These are phyloP conservation scores for Xiphydria camelus DNA, from an alignment of 2,888 invertebrate genomes.

Conservation along the genomic window DNA sequence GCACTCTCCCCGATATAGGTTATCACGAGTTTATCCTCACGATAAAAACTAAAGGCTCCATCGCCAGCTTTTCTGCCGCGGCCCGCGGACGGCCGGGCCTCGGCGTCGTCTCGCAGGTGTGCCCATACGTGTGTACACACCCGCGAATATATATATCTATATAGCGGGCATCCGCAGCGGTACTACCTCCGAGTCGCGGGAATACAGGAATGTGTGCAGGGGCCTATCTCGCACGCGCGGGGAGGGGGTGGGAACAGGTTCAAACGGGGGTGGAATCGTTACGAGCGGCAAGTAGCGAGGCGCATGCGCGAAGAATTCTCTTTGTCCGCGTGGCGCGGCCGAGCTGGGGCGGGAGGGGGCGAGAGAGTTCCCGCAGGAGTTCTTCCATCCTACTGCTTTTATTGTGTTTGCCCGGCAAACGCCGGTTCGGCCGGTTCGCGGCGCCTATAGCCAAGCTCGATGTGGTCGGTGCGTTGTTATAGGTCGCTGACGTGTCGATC, in stretches of 20 bases:
- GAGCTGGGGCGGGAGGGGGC: constrained; percentile 7
- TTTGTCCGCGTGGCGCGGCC: constrained; percentile 43
- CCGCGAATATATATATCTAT: constrained; percentile 2
- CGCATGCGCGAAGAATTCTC: constrained; percentile 48
- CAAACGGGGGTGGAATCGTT: constrained; percentile 48
- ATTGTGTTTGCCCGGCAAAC: constrained; percentile 33
- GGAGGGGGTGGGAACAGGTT: constrained; percentile 30
- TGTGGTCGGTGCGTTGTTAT: background rate
- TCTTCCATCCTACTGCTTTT: constrained; percentile 47
- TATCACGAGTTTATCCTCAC: constrained; percentile 53
- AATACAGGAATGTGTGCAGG: background rate
- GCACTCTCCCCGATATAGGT: constrained; percentile 44
- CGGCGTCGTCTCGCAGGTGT: constrained; percentile 8
- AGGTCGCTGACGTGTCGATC: background rate
- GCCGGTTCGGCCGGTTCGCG: no score
- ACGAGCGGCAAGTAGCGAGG: constrained; percentile 39
- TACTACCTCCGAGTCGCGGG: background rate
- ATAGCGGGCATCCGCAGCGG: background rate
- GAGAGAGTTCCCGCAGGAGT: constrained; percentile 42
- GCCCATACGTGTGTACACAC: constrained; percentile 3
- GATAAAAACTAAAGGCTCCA: constrained; percentile 55
- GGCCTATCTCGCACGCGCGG: constrained; percentile 8
- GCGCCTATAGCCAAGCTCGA: background rate
- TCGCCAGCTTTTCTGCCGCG: constrained; percentile 47
- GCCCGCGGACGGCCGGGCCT: constrained; percentile 27